These are phyloP conservation scores for Glomeris marginata DNA, from an alignment of 2,888 invertebrate species.

Conservation along the genomic window DNA sequence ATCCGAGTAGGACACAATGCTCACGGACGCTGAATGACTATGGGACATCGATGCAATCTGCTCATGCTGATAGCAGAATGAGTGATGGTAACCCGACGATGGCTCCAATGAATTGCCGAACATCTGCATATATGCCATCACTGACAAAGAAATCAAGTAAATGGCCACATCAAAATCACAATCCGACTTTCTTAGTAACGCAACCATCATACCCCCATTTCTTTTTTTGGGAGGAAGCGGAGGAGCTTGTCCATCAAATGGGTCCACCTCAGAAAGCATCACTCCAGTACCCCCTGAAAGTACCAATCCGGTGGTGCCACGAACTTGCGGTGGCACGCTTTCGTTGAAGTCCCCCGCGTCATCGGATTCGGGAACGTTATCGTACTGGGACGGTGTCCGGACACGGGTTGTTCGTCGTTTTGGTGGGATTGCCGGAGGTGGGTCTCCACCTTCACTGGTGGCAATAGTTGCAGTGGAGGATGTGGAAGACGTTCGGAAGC, in stretches of 20 bases:
- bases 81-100: slow-evolving; percentile 39
- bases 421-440: slow-evolving; percentile 46
- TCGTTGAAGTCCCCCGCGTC: neutral
- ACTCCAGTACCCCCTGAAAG: neutral
- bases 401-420: slow-evolving; percentile 36
- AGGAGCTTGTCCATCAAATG: slow-evolving; percentile 35
- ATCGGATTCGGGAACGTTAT: slow-evolving; percentile 39
- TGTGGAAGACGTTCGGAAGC: neutral
- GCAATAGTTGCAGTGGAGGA: neutral
- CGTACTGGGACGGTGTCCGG: slow-evolving; percentile 50
- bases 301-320: neutral
- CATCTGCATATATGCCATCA: slow-evolving; percentile 94
- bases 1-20: too few relatives aligned
- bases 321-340: neutral
- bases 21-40: too few relatives aligned
- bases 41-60: too few relatives aligned
- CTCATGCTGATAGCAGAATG: too few relatives aligned
- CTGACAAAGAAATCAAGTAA: slow-evolving; percentile 29
- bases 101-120: slow-evolving; percentile 72
- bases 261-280: neutral
- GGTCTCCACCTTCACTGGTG: slow-evolving; percentile 18
- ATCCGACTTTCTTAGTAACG: too few relatives aligned
- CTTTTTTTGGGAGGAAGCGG: slow-evolving; percentile 85
- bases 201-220: slow-evolving; percentile 67
- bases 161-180: too few relatives aligned